Conservation (phyloP, 2,797 vertebrate species). For the Spinibarbus caldwelli region DNA sequence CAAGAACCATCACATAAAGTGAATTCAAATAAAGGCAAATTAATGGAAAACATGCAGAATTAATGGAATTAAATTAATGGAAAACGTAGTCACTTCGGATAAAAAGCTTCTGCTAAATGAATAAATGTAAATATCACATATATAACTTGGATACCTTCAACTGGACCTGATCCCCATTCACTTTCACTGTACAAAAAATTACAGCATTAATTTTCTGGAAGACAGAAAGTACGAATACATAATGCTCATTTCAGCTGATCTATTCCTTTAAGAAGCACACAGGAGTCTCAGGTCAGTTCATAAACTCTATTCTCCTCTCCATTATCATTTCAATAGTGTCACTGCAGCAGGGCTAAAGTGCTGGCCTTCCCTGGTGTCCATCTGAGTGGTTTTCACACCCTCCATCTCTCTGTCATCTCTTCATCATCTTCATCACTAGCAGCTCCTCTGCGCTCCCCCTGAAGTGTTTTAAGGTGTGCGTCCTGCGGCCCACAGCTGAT, state of each 20-base stretch:
- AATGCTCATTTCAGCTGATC: background rate
- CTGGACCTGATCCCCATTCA: background rate
- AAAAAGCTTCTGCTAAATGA: background rate
- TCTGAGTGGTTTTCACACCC: conserved; percentile 55
- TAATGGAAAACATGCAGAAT: background rate
- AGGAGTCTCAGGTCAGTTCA: background rate
- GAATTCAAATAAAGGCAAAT: background rate
- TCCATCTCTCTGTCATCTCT: conserved; percentile 38
- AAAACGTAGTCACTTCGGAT: no score
- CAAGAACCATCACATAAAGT: background rate
- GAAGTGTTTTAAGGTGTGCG: conserved; percentile 56
- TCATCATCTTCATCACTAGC: conserved; percentile 44
- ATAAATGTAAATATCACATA: background rate
- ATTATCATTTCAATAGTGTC: conserved; percentile 50
- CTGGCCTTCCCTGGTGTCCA: conserved; percentile 44
- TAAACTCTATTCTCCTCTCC: conserved; percentile 3
- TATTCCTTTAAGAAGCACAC: background rate
- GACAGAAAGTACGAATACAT: background rate
- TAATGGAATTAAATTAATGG: no score
- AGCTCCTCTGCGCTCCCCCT: conserved; percentile 54
- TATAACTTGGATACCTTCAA: background rate
- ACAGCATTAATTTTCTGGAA: no score
- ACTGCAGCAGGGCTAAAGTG: conserved; percentile 35
- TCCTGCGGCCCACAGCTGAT: conserved; percentile 50
- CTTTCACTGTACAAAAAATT: background rate